These are phyloP conservation scores for Zaprionus obscuricornis DNA, from an alignment of 2,888 invertebrate genomes.

Conservation along the genomic window DNA sequence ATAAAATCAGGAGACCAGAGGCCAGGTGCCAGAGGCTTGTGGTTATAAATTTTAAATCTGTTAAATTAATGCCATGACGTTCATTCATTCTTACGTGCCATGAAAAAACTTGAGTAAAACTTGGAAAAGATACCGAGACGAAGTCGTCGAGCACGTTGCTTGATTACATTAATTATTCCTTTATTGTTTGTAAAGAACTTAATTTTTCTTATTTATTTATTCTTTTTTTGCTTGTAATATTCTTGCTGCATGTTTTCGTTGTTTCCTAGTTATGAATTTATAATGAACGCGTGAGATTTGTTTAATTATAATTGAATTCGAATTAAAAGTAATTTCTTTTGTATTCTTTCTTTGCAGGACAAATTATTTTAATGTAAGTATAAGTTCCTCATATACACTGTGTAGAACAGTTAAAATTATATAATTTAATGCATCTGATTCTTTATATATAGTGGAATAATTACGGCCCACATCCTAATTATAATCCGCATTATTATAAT, in stretches of 20 bases:
- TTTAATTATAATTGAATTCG: conserved; percentile 26
- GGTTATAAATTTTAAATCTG: conserved; percentile 83
- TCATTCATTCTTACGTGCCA: conserved; percentile 63
- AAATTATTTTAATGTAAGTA: conserved; percentile 60
- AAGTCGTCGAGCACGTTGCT: conserved; percentile 68
- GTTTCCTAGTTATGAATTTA: too few relatives aligned
- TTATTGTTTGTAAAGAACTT: conserved; percentile 60
- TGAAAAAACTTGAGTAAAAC: conserved; percentile 42
- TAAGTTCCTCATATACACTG: background rate
- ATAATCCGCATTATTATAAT: too few relatives aligned
- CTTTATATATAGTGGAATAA: conserved; percentile 32
- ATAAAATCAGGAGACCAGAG: background rate
- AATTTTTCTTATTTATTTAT: conserved; percentile 15
- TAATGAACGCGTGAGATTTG: too few relatives aligned
- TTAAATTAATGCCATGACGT: conserved; percentile 77
- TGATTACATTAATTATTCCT: conserved; percentile 82
- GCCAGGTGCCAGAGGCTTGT: conserved; percentile 25
- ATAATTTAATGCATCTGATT: background rate
- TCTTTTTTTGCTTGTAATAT: conserved; percentile 10
- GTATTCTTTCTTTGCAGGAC: conserved; percentile 43
- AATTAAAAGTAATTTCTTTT: background rate
- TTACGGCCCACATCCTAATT: conserved; percentile 1
- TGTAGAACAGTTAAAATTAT: conserved; percentile 1
- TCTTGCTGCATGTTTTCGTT: conserved; percentile 14
- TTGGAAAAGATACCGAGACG: conserved; percentile 44